Evolutionary conservation across 2,113 vertebrate species (phyloP), one percentile per base, ranked within the genome.

Genomic region (Bubo scandiacus): DNA sequence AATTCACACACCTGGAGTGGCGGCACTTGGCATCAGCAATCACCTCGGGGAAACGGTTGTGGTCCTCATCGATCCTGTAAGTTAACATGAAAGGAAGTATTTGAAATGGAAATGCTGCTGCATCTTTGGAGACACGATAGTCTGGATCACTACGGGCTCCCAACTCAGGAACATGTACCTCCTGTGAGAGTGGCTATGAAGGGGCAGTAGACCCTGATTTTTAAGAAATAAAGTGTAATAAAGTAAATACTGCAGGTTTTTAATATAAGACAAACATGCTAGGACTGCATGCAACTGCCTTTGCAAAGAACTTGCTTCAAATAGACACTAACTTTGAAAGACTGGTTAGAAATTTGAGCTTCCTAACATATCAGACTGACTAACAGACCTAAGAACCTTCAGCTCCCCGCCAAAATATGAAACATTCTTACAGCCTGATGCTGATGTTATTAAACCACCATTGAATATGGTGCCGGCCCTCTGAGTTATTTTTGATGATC

Each of bases 11-110:
- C 19, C 59, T 55, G 1, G 32, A 7, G 54, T 97, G 88, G 81
- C 95, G 96, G 82, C 98, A 98, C 17, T 71, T 8, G 5, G 98
- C 98, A 1, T 98, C 93, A 15, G 96, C 89, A 17, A 98, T 96
- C 86, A 93, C 49, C 4, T 12, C 11, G 4, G 98, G 98, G n/a
- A 96, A 97, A 25, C 98, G 96, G 61, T 98, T 95, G 20, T 91
- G 70, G 83, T 98, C 98, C 55, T 96, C 90, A 2, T 98, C 96
- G 2, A 87, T 88, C 32, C 98, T 98, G 91, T 8, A 26, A 58
- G 10, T 17, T 14, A 55, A 32, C 51, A 68, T 7, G 6, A 38
- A 63, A 74, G 27, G 38, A 36, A 42, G 5, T 2, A 1, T 51
- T 73, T 34, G 51, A 71, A 70, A 62, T 73, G 43, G n/a, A 71